Conservation (phyloP, 2,113 vertebrate genomes). For the Collichthys lucidus region DNA sequence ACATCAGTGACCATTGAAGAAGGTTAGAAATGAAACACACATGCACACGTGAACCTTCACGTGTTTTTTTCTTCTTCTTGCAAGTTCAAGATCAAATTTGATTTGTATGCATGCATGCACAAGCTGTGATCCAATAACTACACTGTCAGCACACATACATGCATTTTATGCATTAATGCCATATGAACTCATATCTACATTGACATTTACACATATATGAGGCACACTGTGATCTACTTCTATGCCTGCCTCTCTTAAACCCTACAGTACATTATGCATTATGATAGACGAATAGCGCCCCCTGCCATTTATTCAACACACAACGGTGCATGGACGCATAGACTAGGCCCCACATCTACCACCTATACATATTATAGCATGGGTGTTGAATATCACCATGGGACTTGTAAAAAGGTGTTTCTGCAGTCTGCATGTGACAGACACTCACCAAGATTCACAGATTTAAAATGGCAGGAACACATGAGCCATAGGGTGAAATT, state of each 20-base stretch:
- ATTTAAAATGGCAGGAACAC: constrained; percentile 4
- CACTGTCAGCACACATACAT: not conserved
- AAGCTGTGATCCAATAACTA: not conserved
- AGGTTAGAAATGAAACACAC: not conserved
- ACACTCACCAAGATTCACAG: not conserved
- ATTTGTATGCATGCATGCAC: not conserved
- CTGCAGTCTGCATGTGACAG: not conserved
- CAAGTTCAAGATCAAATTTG: not conserved
- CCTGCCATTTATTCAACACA: constrained; percentile 46
- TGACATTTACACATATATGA: not conserved
- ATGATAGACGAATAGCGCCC: constrained; percentile 64
- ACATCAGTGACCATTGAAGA: not conserved
- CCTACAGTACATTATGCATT: constrained; percentile 7
- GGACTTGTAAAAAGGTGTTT: not conserved
- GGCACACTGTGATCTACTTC: not conserved
- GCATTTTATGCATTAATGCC: not conserved
- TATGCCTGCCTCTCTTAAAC: not conserved
- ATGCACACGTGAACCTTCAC: no score
- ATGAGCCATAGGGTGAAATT: not conserved
- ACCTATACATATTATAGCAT: constrained; percentile 4
- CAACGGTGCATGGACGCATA: constrained; percentile 42
- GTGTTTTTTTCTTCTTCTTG: not conserved
- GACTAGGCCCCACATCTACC: constrained; percentile 37
- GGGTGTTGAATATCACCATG: not conserved
- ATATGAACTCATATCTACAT: not conserved